A percentile compares a stretch with the other conserved stretches of the same genome.
These are phyloP conservation scores for Struthio camelus DNA, from an alignment of 2,113 vertebrate genomes.

Conservation along the genomic window DNA sequence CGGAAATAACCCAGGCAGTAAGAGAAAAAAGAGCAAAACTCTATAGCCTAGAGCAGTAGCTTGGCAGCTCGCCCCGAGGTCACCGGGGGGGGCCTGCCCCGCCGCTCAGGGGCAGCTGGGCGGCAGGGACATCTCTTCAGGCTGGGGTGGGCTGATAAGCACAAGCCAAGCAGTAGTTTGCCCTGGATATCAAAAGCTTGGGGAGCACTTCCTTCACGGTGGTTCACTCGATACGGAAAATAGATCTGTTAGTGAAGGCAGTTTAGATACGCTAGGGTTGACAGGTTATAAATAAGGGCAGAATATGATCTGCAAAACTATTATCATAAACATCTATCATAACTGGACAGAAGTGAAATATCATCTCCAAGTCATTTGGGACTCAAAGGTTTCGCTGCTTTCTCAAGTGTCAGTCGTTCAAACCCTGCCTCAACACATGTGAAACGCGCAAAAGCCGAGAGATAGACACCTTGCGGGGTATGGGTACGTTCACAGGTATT, in stretches of 20 bases:
- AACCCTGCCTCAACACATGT: background rate
- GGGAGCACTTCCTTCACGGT: too few relatives aligned
- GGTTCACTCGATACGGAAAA: background rate
- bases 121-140: too few relatives aligned
- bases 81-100: too few relatives aligned
- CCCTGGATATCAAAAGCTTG: too few relatives aligned
- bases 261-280: rapidly evolving
- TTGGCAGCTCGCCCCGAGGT: too few relatives aligned
- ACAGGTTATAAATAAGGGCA: background rate
- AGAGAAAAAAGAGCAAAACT: background rate
- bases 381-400: background rate
- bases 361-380: background rate
- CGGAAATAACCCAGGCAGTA: background rate
- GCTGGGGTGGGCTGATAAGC: too few relatives aligned
- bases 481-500: too few relatives aligned
- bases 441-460: background rate
- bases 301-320: background rate
- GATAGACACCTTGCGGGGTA: rapidly evolving
- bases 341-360: background rate
- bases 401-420: background rate
- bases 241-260: background rate
- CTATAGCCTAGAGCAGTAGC: too few relatives aligned
- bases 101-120: too few relatives aligned
- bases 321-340: background rate
- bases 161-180: too few relatives aligned